Evolutionary conservation across 92 coral and sea anemone species (phyloP), one percentile per base, ranked within the genome.

Genomic region (Metridium senile): DNA sequence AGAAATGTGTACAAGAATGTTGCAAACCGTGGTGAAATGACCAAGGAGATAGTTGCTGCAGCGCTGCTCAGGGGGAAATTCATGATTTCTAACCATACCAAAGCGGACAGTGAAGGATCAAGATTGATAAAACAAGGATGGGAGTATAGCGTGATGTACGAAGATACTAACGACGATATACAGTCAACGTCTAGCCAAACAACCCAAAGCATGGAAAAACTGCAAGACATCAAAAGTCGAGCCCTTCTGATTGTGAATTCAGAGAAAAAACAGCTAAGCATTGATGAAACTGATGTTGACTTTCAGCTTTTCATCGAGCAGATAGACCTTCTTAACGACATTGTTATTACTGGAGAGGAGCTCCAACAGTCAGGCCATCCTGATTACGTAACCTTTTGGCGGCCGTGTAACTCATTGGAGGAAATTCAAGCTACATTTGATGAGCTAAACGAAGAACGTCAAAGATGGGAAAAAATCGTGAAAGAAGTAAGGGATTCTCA

Each of bases 11-110:
- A 86, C 82, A 89, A 62, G 69, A 89, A 87, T 79, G 79, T 89
- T 49, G 90, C 94, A 0, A 89, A 89, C 61, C 81, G 93, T 1
- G 93, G 89, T 47, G 93, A 89, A 58, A 74, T 89, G 87, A 85
- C 93, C 53, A 89, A 81, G 58, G 93, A 85, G 58, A 85, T 72
- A 0, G 87, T 89, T 43, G 43, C 59, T 28, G 84, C 85, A 33
- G 76, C 86, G 11, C 84, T 88, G 10, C 62, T 19, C 4, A 76
- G 51, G 39, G 93, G 93, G 11, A 39, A 35, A 20, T 85, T 74
- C 62, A 77, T 76, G 63, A 47, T 89, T 62, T 79, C 75, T 17
- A 27, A 64, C 32, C 34, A 72, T 58, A n/a, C n/a, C n/a, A n/a
- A n/a, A n/a, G n/a, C n/a, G n/a, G n/a, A n/a, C n/a, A n/a, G n/a